These are phyloP conservation scores for Choloepus hoffmanni DNA, from an alignment of 2,113 vertebrate genomes.

Conservation along the genomic window DNA sequence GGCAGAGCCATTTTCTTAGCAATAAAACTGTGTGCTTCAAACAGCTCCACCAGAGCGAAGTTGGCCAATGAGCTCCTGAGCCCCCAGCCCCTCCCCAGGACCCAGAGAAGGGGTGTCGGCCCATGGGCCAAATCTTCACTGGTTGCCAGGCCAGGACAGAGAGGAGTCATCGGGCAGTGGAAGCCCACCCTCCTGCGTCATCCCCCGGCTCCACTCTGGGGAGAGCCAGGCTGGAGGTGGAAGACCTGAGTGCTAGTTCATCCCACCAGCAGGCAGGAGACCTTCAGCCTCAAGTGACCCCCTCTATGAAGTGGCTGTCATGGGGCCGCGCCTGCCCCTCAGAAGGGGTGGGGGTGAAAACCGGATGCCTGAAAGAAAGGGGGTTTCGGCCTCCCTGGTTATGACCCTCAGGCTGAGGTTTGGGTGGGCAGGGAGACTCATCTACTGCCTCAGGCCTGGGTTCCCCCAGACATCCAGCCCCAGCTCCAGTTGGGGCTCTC, in stretches of 20 bases:
- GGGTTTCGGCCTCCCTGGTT: neutral
- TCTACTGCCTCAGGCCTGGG: accelerated
- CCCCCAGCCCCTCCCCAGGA: neutral
- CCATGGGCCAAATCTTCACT: neutral
- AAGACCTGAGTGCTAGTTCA: neutral
- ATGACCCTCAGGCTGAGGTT: neutral
- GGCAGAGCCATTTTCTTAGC: constrained; percentile 23
- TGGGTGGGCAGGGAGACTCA: neutral
- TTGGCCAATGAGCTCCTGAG: neutral
- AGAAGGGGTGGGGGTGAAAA: neutral
- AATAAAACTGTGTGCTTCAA: neutral
- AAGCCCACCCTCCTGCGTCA: neutral
- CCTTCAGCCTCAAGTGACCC: neutral
- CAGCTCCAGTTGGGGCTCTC: neutral
- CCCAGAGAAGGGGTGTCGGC: neutral
- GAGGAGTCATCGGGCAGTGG: neutral
- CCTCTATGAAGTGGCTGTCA: neutral
- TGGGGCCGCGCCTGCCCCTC: neutral
- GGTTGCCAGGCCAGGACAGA: neutral
- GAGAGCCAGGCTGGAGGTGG: neutral
- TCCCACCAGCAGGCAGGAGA: neutral
- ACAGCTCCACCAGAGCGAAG: neutral
- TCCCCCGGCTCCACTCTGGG: neutral
- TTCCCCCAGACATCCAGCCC: neutral
- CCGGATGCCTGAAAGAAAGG: neutral